These are phyloP conservation scores for Tubulanus polymorphus DNA, from an alignment of 2,888 invertebrate species.

Conservation along the genomic window DNA sequence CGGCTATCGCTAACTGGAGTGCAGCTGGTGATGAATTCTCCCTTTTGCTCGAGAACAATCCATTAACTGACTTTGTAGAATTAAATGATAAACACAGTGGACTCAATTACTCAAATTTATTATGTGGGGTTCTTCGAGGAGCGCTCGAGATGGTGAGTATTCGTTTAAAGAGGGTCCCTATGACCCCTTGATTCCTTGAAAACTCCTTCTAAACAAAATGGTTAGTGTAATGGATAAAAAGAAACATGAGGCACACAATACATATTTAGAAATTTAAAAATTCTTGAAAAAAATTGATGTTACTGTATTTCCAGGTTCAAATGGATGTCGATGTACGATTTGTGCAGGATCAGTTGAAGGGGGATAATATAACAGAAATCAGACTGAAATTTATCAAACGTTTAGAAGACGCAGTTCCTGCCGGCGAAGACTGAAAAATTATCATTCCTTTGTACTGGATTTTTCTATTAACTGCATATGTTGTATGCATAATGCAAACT, in stretches of 20 bases:
- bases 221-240: too few relatives aligned
- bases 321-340: slow-evolving; percentile 93
- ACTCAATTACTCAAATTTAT: slow-evolving; percentile 85
- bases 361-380: slow-evolving; percentile 89
- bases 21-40: slow-evolving; percentile 94
- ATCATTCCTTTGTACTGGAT: too few relatives aligned
- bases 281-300: not conserved
- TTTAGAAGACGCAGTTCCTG: slow-evolving; percentile 95
- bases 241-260: too few relatives aligned
- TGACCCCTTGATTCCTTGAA: too few relatives aligned
- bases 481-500: too few relatives aligned
- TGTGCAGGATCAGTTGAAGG: slow-evolving; percentile 90
- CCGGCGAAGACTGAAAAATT: slow-evolving; percentile 88
- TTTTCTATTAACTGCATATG: too few relatives aligned
- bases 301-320: slow-evolving; percentile 61
- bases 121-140: slow-evolving; percentile 82
- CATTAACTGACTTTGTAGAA: slow-evolving; percentile 95
- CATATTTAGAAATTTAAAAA: slow-evolving; percentile 6
- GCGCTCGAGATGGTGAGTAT: slow-evolving; percentile 99
- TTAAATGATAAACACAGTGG: slow-evolving; percentile 75
- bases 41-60: slow-evolving; percentile 88
- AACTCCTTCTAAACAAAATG: too few relatives aligned
- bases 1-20: slow-evolving; percentile 92
- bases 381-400: slow-evolving; percentile 90
- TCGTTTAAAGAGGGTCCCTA: too few relatives aligned